Conservation (phyloP, 2,797 vertebrate genomes). For the Nannoperca obscura region DNA sequence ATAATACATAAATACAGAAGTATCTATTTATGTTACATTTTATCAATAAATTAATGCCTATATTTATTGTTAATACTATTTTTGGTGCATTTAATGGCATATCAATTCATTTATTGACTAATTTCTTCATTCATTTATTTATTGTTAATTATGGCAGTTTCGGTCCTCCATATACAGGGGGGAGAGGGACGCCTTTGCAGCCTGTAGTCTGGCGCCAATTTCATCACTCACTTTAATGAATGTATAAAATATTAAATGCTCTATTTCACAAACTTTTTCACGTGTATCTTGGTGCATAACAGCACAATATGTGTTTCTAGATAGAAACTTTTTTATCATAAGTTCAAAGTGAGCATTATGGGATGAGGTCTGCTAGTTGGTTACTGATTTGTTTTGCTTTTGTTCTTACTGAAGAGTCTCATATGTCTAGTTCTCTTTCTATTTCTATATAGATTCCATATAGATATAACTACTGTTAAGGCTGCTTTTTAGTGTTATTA, state of each 20-base stretch:
- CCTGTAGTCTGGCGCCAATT: too few species aligned
- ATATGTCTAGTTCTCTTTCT: neutral
- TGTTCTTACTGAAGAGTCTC: neutral
- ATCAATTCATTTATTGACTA: too few species aligned
- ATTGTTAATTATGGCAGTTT: too few species aligned
- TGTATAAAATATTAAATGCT: neutral
- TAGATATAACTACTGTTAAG: neutral
- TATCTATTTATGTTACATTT: too few species aligned
- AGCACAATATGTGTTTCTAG: neutral
- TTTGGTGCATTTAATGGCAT: too few species aligned
- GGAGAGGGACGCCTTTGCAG: too few species aligned
- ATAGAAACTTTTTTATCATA: neutral
- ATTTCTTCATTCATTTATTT: too few species aligned
- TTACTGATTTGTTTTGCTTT: neutral
- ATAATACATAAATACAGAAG: too few species aligned
- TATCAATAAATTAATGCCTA: too few species aligned
- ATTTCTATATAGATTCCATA: neutral
- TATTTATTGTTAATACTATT: too few species aligned
- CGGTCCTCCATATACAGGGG: too few species aligned
- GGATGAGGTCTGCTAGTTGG: neutral
- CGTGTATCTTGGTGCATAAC: neutral
- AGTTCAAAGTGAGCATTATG: neutral
- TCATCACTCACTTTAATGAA: neutral
- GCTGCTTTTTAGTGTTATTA: neutral
- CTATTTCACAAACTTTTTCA: neutral